A percentile compares a stretch with the other conserved stretches of the same genome.
phyloP scores from a whole-genome alignment of 2,113 vertebrate species.

The Chaetorhynchus papuensis region DNA sequence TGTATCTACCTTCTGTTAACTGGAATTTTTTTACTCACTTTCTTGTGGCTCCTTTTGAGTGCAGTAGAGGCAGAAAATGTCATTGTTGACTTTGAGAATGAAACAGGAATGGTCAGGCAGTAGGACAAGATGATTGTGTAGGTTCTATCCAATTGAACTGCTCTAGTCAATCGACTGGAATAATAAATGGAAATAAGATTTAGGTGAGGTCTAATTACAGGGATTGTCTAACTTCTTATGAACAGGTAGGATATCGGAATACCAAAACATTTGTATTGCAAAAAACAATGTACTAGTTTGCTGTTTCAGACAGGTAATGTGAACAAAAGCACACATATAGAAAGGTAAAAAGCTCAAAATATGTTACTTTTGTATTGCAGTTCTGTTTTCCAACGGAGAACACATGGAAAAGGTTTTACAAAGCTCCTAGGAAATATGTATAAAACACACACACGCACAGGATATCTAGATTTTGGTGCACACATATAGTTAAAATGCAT shows the following conservation, averaged over 20 bases:
- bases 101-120: background rate
- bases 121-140: background rate
- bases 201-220: background rate
- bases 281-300: background rate
- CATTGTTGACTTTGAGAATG: background rate
- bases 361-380: background rate
- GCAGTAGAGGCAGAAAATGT: background rate
- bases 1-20: background rate
- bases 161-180: background rate
- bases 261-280: background rate
- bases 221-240: background rate
- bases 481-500: background rate
- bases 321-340: background rate
- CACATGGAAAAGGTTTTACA: background rate
- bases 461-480: background rate
- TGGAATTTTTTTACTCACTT: accelerated
- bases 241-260: background rate
- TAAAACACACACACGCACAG: background rate
- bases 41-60: background rate
- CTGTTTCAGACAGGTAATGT: background rate
- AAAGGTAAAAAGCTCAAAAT: background rate
- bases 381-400: background rate
- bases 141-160: background rate
- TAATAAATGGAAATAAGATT: background rate
- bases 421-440: background rate